Conservation (phyloP, 2,797 vertebrate genomes). For the Rachycentron canadum region DNA sequence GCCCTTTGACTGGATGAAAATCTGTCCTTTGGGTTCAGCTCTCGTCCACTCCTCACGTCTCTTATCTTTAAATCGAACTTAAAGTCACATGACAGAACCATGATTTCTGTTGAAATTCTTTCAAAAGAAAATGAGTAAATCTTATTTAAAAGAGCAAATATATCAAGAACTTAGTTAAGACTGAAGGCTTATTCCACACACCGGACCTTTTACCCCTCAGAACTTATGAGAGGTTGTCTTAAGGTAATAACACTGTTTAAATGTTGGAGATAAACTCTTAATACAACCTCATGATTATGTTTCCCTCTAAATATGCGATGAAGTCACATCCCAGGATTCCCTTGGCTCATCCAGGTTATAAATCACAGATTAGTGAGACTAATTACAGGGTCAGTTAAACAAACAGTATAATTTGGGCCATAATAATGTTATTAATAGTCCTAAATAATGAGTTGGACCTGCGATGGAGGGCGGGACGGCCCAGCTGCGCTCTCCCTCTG, state of each 20-base stretch:
- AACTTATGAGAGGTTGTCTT: not conserved
- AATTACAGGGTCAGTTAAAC: conserved; percentile 64
- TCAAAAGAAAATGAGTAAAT: no score
- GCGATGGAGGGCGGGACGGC: not conserved
- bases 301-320: conserved; percentile 27
- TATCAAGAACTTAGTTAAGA: no score
- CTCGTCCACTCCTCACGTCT: no score
- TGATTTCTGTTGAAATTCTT: no score
- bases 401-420: conserved; percentile 45
- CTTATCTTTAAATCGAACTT: no score
- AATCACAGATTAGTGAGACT: conserved; percentile 56
- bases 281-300: conserved; percentile 30
- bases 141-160: no score
- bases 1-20: no score
- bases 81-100: no score
- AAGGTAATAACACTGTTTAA: not conserved
- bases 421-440: conserved; percentile 56
- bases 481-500: conserved; percentile 61
- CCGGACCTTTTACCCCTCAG: not conserved
- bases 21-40: no score
- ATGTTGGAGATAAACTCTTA: conserved; percentile 3
- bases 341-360: conserved; percentile 32
- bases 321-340: conserved; percentile 59
- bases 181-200: not conserved
- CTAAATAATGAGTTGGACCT: conserved; percentile 35